Conservation (phyloP, 2,888 invertebrate genomes). For the Hirtodrosophila duncani region DNA sequence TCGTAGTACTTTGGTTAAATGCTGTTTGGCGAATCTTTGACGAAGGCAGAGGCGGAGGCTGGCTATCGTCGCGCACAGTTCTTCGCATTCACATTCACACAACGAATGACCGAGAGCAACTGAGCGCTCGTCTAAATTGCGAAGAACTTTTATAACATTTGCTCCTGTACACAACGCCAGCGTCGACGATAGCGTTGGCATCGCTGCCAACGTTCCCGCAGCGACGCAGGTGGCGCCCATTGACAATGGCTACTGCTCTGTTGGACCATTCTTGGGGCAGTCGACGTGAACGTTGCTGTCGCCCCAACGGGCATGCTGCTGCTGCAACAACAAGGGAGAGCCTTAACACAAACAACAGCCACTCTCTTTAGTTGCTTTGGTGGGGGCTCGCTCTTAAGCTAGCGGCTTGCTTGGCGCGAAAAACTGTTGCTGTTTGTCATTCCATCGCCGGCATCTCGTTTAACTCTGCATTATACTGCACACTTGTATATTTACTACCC, state of each 20-base stretch:
- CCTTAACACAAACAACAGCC: too few species aligned
- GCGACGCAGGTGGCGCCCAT: constrained; percentile 17
- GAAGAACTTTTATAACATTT: constrained; percentile 76
- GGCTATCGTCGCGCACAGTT: too few species aligned
- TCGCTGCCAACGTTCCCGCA: constrained; percentile 27
- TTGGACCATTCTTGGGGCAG: constrained; percentile 63
- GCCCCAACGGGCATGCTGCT: constrained; percentile 9
- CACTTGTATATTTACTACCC: constrained; percentile 27
- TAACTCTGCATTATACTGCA: constrained; percentile 33
- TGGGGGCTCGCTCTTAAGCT: constrained; percentile 7
- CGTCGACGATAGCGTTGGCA: too few species aligned
- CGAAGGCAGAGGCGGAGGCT: too few species aligned
- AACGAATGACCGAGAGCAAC: constrained; percentile 77
- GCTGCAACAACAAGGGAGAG: too few species aligned
- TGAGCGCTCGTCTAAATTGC: constrained; percentile 74
- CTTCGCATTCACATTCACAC: constrained; percentile 71
- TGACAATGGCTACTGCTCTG: constrained; percentile 40
- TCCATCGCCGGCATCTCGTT: constrained; percentile 61
- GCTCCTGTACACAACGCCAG: constrained; percentile 18
- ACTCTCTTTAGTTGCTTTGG: constrained; percentile 31
- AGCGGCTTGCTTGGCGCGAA: constrained; percentile 51
- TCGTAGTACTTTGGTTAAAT: too few species aligned
- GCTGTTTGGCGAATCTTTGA: too few species aligned
- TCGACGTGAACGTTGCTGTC: constrained; percentile 18
- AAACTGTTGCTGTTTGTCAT: constrained; percentile 71